Percentiles rank a stretch among this genome's conserved stretches.
phyloP scores from a whole-genome alignment of 30 jellyfish, hydroid and myxozoan genomes.

The Pseudorhiza aurosa region DNA sequence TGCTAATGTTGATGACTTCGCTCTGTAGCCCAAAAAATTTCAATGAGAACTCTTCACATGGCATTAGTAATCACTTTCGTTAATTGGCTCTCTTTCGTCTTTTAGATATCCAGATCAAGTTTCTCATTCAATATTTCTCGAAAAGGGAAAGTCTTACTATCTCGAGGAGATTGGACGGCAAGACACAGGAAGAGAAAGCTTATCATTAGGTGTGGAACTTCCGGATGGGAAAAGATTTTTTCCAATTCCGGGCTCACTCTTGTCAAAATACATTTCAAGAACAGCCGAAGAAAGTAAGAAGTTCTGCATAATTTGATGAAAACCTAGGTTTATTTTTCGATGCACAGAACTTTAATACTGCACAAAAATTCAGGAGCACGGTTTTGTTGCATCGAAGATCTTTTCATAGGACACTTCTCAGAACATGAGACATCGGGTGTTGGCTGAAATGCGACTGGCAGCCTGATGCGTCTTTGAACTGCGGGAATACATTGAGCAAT shows the following conservation, averaged over 20 bases:
- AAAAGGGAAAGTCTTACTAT: constrained; percentile 75
- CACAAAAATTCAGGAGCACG: not conserved
- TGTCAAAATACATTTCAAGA: constrained; percentile 36
- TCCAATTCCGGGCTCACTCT: constrained; percentile 69
- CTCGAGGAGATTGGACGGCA: constrained; percentile 89
- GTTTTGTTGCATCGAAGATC: not conserved
- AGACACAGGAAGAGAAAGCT: constrained; percentile 48
- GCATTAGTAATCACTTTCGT: no score
- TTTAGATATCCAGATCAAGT: constrained; percentile 92
- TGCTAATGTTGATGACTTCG: no score
- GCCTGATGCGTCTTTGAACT: no score
- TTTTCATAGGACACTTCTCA: not conserved
- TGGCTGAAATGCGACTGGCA: no score
- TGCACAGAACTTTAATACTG: no score
- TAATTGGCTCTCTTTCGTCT: no score
- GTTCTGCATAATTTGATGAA: not conserved
- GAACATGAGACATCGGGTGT: no score
- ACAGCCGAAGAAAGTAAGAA: constrained; percentile 34
- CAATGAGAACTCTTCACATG: no score
- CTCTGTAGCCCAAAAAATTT: no score
- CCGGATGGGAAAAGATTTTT: constrained; percentile 83
- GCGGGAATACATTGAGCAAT: no score
- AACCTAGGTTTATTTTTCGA: not conserved
- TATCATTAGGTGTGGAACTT: constrained; percentile 86
- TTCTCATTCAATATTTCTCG: constrained; percentile 78